These are phyloP conservation scores for Rousettus leschenaultii DNA, from an alignment of 2,113 vertebrate genomes.

Conservation along the genomic window DNA sequence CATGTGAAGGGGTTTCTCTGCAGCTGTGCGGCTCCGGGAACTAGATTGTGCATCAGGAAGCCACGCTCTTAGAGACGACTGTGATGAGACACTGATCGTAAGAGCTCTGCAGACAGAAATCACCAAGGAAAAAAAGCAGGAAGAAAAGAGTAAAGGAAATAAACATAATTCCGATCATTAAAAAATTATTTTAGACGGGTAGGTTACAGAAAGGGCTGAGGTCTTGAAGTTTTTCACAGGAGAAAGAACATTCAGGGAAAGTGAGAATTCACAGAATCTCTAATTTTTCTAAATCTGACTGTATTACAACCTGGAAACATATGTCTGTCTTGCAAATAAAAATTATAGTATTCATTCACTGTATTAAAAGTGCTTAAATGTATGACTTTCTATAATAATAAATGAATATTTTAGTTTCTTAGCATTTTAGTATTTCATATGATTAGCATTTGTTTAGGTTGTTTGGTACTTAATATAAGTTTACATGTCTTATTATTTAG, in stretches of 20 bases:
- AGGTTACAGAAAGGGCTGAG: neutral
- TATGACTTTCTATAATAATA: neutral
- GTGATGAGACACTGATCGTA: neutral
- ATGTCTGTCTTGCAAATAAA: neutral
- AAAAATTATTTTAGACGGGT: neutral
- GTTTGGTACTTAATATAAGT: neutral
- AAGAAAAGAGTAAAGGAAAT: neutral
- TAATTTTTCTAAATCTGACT: neutral
- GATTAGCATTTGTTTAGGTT: neutral
- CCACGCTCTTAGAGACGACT: neutral
- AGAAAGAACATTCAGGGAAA: neutral
- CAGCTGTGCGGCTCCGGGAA: neutral
- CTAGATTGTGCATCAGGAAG: neutral
- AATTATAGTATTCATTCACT: neutral
- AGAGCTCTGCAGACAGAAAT: neutral
- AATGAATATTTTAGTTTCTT: neutral
- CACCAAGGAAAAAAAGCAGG: neutral
- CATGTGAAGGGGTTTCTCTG: neutral
- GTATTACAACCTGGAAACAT: neutral
- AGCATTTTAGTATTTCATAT: neutral
- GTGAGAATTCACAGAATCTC: neutral
- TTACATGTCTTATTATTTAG: neutral
- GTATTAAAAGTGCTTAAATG: neutral
- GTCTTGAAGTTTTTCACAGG: neutral
- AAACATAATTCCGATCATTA: neutral